A percentile compares a stretch with the other conserved stretches of the same genome.
These are phyloP conservation scores for Ammospiza caudacuta DNA, from an alignment of 2,113 vertebrate species.

Conservation along the genomic window DNA sequence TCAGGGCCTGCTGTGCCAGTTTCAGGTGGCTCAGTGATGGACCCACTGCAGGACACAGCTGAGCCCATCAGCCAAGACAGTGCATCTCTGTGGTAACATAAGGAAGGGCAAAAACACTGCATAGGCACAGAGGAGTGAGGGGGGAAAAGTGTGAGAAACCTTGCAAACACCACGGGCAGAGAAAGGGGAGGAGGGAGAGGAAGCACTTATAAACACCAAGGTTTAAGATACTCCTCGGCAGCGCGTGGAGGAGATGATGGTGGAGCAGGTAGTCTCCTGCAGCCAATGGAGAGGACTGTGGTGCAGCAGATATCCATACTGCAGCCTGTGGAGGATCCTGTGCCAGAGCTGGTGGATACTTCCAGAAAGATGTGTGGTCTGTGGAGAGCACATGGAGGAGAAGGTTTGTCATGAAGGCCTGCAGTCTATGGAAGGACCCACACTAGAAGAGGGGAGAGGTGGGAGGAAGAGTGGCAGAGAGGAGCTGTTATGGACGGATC, in stretches of 20 bases:
- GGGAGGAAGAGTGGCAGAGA: not conserved
- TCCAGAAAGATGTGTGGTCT: not conserved
- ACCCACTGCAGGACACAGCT: not conserved
- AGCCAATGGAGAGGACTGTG: accelerated
- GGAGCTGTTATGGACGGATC: not conserved
- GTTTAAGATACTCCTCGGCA: not conserved
- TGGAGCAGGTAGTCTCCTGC: not conserved
- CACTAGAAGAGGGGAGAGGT: not conserved
- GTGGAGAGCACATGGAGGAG: not conserved
- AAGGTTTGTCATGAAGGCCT: not conserved
- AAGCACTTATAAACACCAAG: not conserved
- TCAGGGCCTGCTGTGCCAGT: not conserved
- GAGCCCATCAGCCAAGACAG: not conserved
- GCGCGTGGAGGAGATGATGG: not conserved
- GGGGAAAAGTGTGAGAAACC: not conserved
- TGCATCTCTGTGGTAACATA: not conserved
- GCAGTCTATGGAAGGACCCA: not conserved
- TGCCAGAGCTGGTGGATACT: not conserved
- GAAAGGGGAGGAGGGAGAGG: not conserved
- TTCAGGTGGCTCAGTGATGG: not conserved
- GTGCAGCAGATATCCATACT: not conserved
- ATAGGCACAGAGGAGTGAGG: not conserved
- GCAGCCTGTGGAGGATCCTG: not conserved
- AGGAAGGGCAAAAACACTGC: not conserved
- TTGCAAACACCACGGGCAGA: not conserved